phyloP scores from a whole-genome alignment of 2,797 vertebrate species.

The Taeniopygia guttata region DNA sequence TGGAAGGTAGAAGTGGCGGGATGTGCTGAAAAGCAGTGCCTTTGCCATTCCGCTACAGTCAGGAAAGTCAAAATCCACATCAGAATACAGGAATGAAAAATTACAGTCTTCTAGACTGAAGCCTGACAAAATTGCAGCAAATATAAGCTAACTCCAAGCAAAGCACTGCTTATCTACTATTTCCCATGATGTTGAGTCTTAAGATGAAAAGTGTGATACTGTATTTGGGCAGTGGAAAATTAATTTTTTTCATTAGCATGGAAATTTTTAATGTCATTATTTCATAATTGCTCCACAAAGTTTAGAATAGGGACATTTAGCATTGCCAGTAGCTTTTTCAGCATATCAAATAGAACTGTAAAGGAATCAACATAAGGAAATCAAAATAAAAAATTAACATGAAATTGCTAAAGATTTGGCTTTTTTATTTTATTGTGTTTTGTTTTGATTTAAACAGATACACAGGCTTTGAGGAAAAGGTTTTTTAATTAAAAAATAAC shows the following conservation, averaged over 20 bases:
- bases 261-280: constrained; percentile 2
- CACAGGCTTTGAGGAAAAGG: neutral
- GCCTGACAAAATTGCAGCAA: neutral
- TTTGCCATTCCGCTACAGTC: neutral
- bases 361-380: neutral
- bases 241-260: neutral
- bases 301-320: neutral
- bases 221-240: neutral
- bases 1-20: neutral
- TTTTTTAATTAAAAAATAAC: neutral
- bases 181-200: neutral
- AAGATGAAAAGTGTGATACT: neutral
- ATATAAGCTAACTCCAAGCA: neutral
- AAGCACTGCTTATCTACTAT: neutral
- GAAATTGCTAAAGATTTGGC: neutral
- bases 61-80: constrained; percentile 8
- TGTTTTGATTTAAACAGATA: neutral
- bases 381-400: neutral
- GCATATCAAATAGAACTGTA: neutral
- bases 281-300: neutral
- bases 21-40: neutral
- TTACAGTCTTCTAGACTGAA: neutral
- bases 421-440: neutral
- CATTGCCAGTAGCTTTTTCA: neutral
- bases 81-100: neutral